phyloP scores from a whole-genome alignment of 92 coral and sea anemone genomes.

The Porites cylindrica region DNA sequence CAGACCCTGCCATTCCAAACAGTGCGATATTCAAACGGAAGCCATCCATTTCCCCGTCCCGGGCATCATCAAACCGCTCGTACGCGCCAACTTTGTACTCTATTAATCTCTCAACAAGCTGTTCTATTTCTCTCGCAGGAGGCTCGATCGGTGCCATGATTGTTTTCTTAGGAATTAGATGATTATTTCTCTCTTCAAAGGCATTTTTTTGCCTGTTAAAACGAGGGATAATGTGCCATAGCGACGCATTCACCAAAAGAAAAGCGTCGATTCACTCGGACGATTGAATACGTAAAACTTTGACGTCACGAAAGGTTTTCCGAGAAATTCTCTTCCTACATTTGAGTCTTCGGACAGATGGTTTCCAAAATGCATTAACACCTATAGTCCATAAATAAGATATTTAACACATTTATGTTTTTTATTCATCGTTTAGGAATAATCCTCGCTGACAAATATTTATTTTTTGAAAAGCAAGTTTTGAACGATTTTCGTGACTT shows the following conservation, averaged over 20 bases:
- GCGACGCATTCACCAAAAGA: not conserved
- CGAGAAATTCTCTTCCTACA: not conserved
- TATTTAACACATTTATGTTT: not conserved
- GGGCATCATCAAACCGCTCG: constrained; percentile 16
- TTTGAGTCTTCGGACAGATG: not conserved
- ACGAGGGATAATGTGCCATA: not conserved
- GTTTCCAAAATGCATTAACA: not conserved
- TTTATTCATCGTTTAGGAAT: no score
- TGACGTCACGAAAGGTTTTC: constrained; percentile 37
- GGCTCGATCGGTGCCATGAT: not conserved
- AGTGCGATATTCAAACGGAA: constrained; percentile 9
- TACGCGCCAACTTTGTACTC: constrained; percentile 5
- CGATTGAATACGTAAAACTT: not conserved
- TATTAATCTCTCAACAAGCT: not conserved
- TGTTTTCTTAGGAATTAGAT: not conserved
- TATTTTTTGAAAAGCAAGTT: no score
- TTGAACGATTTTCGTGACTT: not conserved
- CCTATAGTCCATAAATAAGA: not conserved
- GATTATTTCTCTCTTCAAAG: not conserved
- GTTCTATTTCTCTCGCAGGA: not conserved
- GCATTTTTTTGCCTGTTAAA: not conserved
- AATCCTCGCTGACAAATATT: no score
- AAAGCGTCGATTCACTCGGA: not conserved
- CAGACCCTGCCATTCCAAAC: constrained; percentile 46
- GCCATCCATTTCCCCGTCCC: constrained; percentile 36